Evolutionary conservation across 2,113 vertebrate genomes (phyloP).

Genomic region (Chionodraco myersi): DNA sequence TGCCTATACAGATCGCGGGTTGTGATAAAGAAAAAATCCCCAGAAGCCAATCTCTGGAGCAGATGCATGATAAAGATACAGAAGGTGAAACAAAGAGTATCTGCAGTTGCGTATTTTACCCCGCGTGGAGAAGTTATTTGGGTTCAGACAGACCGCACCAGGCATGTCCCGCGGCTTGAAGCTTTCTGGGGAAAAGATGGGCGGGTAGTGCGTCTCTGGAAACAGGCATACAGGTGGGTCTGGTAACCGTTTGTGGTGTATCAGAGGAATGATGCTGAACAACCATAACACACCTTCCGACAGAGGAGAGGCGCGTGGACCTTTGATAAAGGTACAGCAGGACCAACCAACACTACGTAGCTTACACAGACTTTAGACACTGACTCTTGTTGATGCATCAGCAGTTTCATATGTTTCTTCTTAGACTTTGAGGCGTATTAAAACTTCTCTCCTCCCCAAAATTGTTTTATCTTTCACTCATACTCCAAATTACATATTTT

Average conservation of each 20-base stretch:
- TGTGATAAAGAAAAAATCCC: slow-evolving; percentile 23
- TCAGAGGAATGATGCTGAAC: slow-evolving; percentile 22
- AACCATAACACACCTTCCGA: slow-evolving; percentile 47
- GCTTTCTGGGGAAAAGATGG: slow-evolving; percentile 34
- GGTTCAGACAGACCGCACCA: slow-evolving; percentile 57
- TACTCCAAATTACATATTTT: not conserved
- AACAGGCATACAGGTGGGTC: slow-evolving; percentile 72
- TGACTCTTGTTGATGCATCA: not conserved
- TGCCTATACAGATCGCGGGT: not conserved
- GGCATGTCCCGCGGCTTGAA: slow-evolving; percentile 50
- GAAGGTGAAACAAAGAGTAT: slow-evolving; percentile 73
- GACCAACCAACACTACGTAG: slow-evolving; percentile 8
- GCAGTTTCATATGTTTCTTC: not conserved
- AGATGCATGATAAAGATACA: slow-evolving; percentile 60
- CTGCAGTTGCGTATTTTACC: slow-evolving; percentile 73
- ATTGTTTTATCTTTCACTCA: not conserved
- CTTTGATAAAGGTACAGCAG: slow-evolving; percentile 23
- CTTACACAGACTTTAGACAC: slow-evolving; percentile 5
- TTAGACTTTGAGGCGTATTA: not conserved
- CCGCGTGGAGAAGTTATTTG: slow-evolving; percentile 69
- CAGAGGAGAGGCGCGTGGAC: slow-evolving; percentile 43
- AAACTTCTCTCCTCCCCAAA: not conserved
- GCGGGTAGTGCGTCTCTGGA: slow-evolving; percentile 39
- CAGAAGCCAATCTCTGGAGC: slow-evolving; percentile 56
- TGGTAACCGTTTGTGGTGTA: slow-evolving; percentile 14